Conservation (phyloP, 2,888 invertebrate species). For the Agrenia bidenticulata region DNA sequence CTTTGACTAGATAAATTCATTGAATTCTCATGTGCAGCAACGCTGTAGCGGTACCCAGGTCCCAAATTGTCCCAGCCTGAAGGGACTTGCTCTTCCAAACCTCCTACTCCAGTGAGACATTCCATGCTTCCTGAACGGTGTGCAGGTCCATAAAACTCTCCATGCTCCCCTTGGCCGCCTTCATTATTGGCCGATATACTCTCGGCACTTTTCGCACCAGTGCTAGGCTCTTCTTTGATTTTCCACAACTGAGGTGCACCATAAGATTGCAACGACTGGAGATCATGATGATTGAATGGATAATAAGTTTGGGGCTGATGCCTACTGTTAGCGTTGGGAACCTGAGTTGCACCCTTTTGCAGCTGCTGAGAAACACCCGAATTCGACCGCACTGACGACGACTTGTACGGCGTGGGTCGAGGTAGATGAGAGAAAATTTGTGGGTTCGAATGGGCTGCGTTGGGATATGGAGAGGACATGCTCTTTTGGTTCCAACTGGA, state of each 20-base stretch:
- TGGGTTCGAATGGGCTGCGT: conserved; percentile 24
- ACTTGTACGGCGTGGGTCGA: conserved; percentile 54
- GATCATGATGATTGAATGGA: conserved; percentile 53
- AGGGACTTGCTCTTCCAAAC: conserved; percentile 15
- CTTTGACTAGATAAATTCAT: conserved; percentile 63
- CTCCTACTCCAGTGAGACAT: conserved; percentile 34
- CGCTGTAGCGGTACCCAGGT: conserved; percentile 52
- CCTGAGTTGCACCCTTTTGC: conserved; percentile 54
- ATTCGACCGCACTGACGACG: conserved; percentile 46
- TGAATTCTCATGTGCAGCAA: conserved; percentile 40
- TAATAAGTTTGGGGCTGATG: conserved; percentile 51
- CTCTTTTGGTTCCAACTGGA: conserved; percentile 18
- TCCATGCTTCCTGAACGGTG: conserved; percentile 51
- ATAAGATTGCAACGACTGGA: conserved; percentile 24
- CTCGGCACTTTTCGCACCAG: conserved; percentile 52
- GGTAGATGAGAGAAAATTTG: conserved; percentile 53
- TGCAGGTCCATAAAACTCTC: conserved; percentile 30
- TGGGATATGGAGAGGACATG: conserved; percentile 40
- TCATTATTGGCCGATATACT: conserved; percentile 37
- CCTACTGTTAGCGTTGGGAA: conserved; percentile 55
- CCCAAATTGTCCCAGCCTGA: conserved; percentile 42
- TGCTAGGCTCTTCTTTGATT: conserved; percentile 46
- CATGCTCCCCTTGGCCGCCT: conserved; percentile 20
- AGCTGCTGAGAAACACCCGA: neutral
- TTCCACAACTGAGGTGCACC: conserved; percentile 35